A percentile compares a stretch with the other conserved stretches of the same genome.
Evolutionary conservation across 2,797 vertebrate genomes (phyloP).

Genomic region (Nyctalus aviator): DNA sequence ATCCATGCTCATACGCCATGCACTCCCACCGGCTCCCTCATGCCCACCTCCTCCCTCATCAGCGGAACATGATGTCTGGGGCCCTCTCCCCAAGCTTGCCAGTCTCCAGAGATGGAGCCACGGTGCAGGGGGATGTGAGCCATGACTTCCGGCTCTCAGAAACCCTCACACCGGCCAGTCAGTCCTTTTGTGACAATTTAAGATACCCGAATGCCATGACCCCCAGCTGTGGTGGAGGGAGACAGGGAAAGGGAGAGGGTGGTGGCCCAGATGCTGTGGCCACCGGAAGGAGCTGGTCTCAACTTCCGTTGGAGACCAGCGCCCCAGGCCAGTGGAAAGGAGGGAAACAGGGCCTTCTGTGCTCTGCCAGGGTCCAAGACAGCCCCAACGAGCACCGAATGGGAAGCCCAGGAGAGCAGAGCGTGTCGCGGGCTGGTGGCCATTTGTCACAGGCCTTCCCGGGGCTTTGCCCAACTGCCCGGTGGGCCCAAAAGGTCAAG

Average conservation of each 20-base stretch:
- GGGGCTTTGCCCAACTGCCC: slow-evolving; percentile 11
- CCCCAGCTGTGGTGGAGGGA: neutral
- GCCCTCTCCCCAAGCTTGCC: neutral
- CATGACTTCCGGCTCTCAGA: neutral
- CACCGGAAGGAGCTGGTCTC: neutral
- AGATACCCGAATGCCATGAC: neutral
- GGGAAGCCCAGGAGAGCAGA: neutral
- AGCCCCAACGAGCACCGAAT: neutral
- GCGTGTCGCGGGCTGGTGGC: neutral
- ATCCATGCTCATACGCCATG: accelerated
- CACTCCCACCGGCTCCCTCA: neutral
- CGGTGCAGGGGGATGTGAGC: neutral
- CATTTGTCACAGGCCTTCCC: neutral
- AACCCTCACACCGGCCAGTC: neutral
- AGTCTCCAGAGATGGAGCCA: neutral
- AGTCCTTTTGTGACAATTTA: neutral
- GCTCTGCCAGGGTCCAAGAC: neutral
- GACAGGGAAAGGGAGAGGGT: neutral
- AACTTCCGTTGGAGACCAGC: neutral
- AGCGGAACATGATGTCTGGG: neutral
- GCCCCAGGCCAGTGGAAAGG: neutral
- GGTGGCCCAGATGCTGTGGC: neutral
- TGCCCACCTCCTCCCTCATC: neutral
- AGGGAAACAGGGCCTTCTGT: neutral
- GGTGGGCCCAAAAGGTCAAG: slow-evolving; percentile 63